A percentile compares a stretch with the other conserved stretches of the same genome.
Conservation (phyloP, 2,113 vertebrate species). For the Gymnobelideus leadbeateri region DNA sequence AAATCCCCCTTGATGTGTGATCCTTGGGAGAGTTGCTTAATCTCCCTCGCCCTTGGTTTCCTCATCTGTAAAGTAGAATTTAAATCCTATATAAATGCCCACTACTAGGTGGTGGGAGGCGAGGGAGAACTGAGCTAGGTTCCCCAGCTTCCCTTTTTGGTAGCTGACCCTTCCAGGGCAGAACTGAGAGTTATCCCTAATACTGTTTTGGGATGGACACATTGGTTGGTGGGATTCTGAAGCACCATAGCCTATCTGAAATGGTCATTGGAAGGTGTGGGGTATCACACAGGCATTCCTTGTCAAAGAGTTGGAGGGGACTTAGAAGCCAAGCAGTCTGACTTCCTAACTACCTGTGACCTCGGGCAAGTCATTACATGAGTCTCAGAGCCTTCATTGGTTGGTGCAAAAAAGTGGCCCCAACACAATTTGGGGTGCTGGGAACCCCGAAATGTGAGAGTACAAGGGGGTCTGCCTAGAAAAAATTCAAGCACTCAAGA, state of each 20-base stretch:
- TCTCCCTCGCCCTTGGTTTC: background rate
- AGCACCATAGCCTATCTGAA: background rate
- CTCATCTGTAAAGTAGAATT: background rate
- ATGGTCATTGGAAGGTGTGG: background rate
- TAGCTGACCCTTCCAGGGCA: background rate
- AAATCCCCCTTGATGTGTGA: background rate
- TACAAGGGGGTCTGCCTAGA: too few species aligned
- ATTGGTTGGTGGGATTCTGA: background rate
- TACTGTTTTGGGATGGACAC: background rate
- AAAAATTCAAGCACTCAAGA: too few species aligned
- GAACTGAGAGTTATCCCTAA: background rate
- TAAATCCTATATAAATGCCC: background rate
- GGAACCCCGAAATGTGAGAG: too few species aligned
- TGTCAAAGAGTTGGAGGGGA: too few species aligned
- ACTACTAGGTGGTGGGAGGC: background rate
- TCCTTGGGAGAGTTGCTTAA: background rate
- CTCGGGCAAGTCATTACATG: background rate
- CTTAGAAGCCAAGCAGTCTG: background rate
- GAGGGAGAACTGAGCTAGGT: background rate
- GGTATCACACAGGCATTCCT: too few species aligned
- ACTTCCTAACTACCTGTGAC: background rate
- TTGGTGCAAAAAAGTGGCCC: background rate
- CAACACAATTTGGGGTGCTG: too few species aligned
- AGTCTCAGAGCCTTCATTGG: background rate
- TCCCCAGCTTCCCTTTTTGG: background rate